Base-by-base conservation (phyloP, 2,888 invertebrate species). In the Biston betularia region DNA sequence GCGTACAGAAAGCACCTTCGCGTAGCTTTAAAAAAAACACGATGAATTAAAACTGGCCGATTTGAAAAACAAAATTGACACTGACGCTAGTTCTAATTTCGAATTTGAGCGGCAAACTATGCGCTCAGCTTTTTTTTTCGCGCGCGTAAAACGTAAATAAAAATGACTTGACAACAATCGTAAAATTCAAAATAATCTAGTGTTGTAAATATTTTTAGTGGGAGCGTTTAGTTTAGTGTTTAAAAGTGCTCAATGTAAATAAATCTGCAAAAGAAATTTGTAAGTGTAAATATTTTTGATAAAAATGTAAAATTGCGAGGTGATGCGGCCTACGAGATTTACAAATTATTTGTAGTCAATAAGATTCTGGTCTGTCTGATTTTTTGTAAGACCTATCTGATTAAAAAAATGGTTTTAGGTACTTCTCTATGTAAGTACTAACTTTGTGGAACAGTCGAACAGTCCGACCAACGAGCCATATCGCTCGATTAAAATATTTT, bases 21-120 rank as follows among this genome's bases (percentile, higher is more conserved):
- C 80, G 82, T 76, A 69, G 69, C 74, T 65, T 68, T 59, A 61
- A 45, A 63, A 73, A 70, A 75, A 68, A 73, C 75, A 70, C 78
- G 80, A 80, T 79, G 76, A 79, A 82, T 72, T 75, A 78, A 82
- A 80, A 81, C 82, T 82, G 79, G 75, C 79, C 76, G 77, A 75
- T 81, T 76, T 74, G 65, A 81, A 81, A 24, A 77, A 82, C 78
- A 82, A 78, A 83, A 82, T 76, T 79, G 75, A 76, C 76, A 75
- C 77, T 82, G 84, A 84, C 83, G 81, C 75, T 78, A 77, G 78
- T 84, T 86, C 85, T 82, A 85, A 84, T 76, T 86, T 85, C 76
- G 80, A 85, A 79, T 83, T 83, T 79, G 73, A 82, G 86, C 86
- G 85, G 81, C 79, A 82, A 82, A 74, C 76, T 79, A 75, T 82